Base-by-base conservation (phyloP, 2,113 vertebrate genomes). In the Arizona elegans region DNA sequence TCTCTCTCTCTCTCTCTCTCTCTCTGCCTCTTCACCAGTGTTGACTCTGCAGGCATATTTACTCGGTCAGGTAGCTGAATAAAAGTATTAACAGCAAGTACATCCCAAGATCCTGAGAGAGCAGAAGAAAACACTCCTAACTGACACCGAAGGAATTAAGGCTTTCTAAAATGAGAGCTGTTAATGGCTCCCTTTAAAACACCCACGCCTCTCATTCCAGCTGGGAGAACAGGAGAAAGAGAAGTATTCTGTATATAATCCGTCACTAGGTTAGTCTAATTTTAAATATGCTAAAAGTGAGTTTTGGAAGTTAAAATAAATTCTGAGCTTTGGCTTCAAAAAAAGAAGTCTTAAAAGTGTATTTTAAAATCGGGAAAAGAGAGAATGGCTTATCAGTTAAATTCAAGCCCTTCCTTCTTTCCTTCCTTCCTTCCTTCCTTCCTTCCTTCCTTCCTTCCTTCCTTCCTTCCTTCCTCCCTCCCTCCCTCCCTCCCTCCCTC, bases 31-130 rank as follows among this genome's bases (percentile, higher is more conserved):
- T 87, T 55, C 6, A 24, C 65, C 54, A 21, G 6, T 70, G 33
- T 92, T 90, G 91, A 85, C 87, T 86, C 75, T 86, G 55, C 59
- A 93, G 89, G n/a, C 9, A 53, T 90, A 43, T 90, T 92, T 86
- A 86, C 70, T 86, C 33, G 5, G 26, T 38, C 62, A 62, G 54
- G 55, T 55, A 47, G 62, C 47, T 86, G 15, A 86, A 52, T 81
- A 8, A 47, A 47, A 91, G 70, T 11, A 23, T 7, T 17, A 53
- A 13, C 23, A 91, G 21, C 90, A 85, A 90, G 4, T 52, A 54
- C 24, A 87, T 3, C n/a, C 24, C 89, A 21, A 8, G 7, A 55
- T 24, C 50, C 47, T 8, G 23, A 85, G n/a, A 38, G 15, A 43
- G 17, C 17, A 21, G 33, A 38, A 58, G 52, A 91, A 29, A 52